A percentile compares a stretch with the other conserved stretches of the same genome.
Evolutionary conservation across 2,888 invertebrate genomes (phyloP).

Genomic region (Andrena praecox): DNA sequence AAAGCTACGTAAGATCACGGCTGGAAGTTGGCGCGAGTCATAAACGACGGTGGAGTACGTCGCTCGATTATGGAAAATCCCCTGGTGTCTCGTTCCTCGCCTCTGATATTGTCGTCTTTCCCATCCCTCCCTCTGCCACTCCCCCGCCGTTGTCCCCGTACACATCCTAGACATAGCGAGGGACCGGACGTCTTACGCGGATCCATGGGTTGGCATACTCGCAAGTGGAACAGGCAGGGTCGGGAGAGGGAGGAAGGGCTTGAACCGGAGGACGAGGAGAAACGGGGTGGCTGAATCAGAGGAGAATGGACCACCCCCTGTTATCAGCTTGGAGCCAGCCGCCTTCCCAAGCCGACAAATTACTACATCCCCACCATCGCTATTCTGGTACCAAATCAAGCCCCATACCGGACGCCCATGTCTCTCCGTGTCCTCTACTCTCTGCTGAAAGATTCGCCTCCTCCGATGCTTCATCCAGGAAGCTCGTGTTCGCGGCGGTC

Average conservation of each 20-base stretch:
- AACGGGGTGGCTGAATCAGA: conserved; percentile 76
- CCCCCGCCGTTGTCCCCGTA: conserved; percentile 32
- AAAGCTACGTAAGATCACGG: conserved; percentile 13
- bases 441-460: conserved; percentile 42
- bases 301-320: conserved; percentile 83
- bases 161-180: conserved; percentile 42
- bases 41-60: conserved; percentile 41
- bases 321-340: conserved; percentile 83
- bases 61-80: conserved; percentile 68
- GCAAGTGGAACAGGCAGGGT: conserved; percentile 61
- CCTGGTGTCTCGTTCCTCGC: conserved; percentile 58
- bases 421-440: conserved; percentile 56
- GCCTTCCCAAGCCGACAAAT: conserved; percentile 83
- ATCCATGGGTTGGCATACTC: conserved; percentile 64
- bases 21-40: conserved; percentile 45
- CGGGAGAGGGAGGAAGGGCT: conserved; percentile 53
- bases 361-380: conserved; percentile 81
- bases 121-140: neutral
- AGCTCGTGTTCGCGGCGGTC: conserved; percentile 15
- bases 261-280: conserved; percentile 69
- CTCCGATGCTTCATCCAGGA: conserved; percentile 22
- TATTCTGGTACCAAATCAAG: conserved; percentile 76
- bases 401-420: conserved; percentile 53
- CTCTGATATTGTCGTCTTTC: conserved; percentile 38
- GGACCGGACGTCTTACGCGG: conserved; percentile 73